Evolutionary conservation across 1,140 invertebrate genomes (phyloP).

Genomic region (Dinoponera quadriceps): DNA sequence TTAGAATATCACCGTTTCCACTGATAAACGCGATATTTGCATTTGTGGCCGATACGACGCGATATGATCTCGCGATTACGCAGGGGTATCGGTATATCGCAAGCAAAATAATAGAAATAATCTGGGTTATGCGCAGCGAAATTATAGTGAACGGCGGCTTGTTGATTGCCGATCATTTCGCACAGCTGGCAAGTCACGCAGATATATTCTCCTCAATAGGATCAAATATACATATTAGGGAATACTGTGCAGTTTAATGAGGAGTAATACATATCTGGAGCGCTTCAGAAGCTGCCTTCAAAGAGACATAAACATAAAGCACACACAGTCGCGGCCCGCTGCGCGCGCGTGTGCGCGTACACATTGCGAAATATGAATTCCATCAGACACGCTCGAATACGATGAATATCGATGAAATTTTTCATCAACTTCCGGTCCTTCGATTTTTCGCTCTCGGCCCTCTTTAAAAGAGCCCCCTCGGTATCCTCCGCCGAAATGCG

Average conservation of each 20-base stretch:
- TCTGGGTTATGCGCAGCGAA: not conserved
- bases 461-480: not conserved
- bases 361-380: not conserved
- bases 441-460: not conserved
- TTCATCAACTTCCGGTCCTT: not conserved
- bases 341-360: not conserved
- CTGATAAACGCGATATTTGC: slow-evolving; percentile 37
- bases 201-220: slow-evolving; percentile 60
- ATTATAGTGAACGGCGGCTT: slow-evolving; percentile 40
- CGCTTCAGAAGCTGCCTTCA: slow-evolving; percentile 39
- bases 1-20: not conserved
- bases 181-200: slow-evolving; percentile 52
- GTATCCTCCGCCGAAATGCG: not conserved
- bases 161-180: slow-evolving; percentile 51
- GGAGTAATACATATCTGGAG: slow-evolving; percentile 56
- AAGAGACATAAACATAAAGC: slow-evolving; percentile 56
- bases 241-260: slow-evolving; percentile 58
- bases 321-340: slow-evolving; percentile 4
- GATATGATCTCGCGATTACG: slow-evolving; percentile 17
- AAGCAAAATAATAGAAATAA: slow-evolving; percentile 57
- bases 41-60: slow-evolving; percentile 1
- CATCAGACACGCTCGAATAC: not conserved
- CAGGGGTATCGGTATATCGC: slow-evolving; percentile 27
- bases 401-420: not conserved
- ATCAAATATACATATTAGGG: slow-evolving; percentile 59